A percentile compares a stretch with the other conserved stretches of the same genome.
These are phyloP conservation scores for Harlomillsia oculata DNA, from an alignment of 1,140 invertebrate genomes.

Conservation along the genomic window DNA sequence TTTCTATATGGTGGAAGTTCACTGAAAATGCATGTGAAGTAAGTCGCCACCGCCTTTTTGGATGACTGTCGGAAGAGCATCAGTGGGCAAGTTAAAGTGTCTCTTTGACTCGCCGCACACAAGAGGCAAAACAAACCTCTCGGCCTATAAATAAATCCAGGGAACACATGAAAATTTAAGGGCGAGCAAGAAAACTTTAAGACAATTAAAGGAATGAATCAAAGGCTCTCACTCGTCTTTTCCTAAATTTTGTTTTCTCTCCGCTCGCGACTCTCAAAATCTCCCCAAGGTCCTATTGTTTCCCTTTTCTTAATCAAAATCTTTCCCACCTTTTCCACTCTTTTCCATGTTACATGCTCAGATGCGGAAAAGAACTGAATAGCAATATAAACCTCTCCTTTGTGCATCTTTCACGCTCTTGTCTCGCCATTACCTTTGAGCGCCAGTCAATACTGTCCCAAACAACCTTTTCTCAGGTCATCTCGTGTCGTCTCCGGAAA, in stretches of 20 bases:
- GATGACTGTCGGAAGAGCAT: too few relatives aligned
- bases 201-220: slow-evolving; percentile 35
- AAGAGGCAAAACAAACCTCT: too few relatives aligned
- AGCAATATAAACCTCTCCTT: background rate
- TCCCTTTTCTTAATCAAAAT: slow-evolving; percentile 35
- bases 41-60: too few relatives aligned
- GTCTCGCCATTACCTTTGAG: too few relatives aligned
- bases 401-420: too few relatives aligned
- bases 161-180: slow-evolving; percentile 33
- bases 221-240: slow-evolving; percentile 22
- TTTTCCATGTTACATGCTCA: background rate
- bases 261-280: slow-evolving; percentile 28
- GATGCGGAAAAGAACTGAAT: background rate
- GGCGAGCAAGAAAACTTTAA: slow-evolving; percentile 32
- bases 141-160: slow-evolving; percentile 29
- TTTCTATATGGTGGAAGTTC: too few relatives aligned
- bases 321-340: slow-evolving; percentile 15
- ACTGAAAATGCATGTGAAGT: too few relatives aligned
- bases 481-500: too few relatives aligned
- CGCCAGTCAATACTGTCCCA: too few relatives aligned
- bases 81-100: too few relatives aligned
- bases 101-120: too few relatives aligned
- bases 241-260: slow-evolving; percentile 26
- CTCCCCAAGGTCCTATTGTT: slow-evolving; percentile 32
- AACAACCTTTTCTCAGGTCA: too few relatives aligned